Conservation (phyloP, 2,888 invertebrate genomes). For the Rambutsinella grinnellia region DNA sequence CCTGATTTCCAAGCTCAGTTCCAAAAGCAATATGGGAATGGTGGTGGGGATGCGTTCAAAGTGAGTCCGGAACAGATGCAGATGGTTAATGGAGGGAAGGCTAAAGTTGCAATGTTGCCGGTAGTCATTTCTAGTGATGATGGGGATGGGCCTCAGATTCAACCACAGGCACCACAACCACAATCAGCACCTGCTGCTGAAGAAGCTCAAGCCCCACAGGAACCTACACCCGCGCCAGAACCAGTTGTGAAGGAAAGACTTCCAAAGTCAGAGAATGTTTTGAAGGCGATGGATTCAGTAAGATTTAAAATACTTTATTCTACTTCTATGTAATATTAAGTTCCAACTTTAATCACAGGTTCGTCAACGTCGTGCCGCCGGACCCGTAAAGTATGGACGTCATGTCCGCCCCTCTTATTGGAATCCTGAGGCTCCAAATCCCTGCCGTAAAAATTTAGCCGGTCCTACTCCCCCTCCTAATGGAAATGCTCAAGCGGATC, state of each 20-base stretch:
- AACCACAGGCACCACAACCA: too few species aligned
- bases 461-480: not conserved
- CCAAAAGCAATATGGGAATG: constrained; percentile 27
- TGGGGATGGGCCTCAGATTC: not conserved
- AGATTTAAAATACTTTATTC: too few species aligned
- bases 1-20: constrained; percentile 39
- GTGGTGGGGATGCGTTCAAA: constrained; percentile 14
- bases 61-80: constrained; percentile 11
- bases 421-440: constrained; percentile 28
- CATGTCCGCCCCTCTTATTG: constrained; percentile 38
- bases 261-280: constrained; percentile 15
- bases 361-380: constrained; percentile 11
- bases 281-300: constrained; percentile 24
- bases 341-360: constrained; percentile 11
- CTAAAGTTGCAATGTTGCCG: constrained; percentile 36
- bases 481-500: constrained; percentile 2
- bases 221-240: too few species aligned
- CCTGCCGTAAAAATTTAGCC: constrained; percentile 25
- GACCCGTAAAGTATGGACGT: constrained; percentile 34
- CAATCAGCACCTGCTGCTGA: constrained; percentile 4
- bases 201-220: not conserved
- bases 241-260: too few species aligned
- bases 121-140: constrained; percentile 18
- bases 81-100: constrained; percentile 24
- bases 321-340: not conserved